Evolutionary conservation across 2,797 vertebrate genomes (phyloP), one percentile per base, ranked within the genome.

Genomic region (Neomorphus geoffroyi): DNA sequence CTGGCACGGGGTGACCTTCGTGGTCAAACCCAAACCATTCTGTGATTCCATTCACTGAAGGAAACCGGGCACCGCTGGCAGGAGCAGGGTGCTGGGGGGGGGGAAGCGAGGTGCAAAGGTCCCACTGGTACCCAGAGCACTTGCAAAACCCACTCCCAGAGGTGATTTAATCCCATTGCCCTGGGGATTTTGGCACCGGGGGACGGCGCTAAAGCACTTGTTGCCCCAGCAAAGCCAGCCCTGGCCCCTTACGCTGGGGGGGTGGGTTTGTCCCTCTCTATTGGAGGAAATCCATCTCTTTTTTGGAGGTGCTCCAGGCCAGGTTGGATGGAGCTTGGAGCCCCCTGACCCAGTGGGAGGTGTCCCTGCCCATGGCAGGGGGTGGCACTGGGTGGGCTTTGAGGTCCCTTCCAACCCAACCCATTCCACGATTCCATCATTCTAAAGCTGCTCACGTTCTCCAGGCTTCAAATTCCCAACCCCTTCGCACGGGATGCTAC

Each of bases 31-130:
- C 46, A 19, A 46, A 46, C 46, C 19, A 23, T 23, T 21, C 46
- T 11, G 21, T 22, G 46, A 46, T 46, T 46, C 46, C 80, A 26
- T 82, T 90, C 65, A 37, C 33, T 0, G 0, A 60, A 24, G 41
- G 65, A 27, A 54, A 48, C 7, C 53, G 2, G 19, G 70, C 53
- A 33, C 27, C 65, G 50, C 32, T 2, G 62, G 74, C 22, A 57
- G 53, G 11, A 32, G 61, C 26, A 2, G 41, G 18, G 19, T 30
- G 53, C 6, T 0, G 7, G 69, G 48, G 41, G 60, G n/a, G n/a
- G 35, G 66, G 0, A 0, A 48, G 58, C 0, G 1, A 61, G 51
- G 62, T 4, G 67, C 45, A 15, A 7, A 87, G 82, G 43, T 57
- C 46, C 30, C 13, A 0, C 23, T 0, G 1, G 41, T 75, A 61